Evolutionary conservation across 2,113 vertebrate genomes (phyloP), one percentile per base, ranked within the genome.

Genomic region (Cryptotis parvus): DNA sequence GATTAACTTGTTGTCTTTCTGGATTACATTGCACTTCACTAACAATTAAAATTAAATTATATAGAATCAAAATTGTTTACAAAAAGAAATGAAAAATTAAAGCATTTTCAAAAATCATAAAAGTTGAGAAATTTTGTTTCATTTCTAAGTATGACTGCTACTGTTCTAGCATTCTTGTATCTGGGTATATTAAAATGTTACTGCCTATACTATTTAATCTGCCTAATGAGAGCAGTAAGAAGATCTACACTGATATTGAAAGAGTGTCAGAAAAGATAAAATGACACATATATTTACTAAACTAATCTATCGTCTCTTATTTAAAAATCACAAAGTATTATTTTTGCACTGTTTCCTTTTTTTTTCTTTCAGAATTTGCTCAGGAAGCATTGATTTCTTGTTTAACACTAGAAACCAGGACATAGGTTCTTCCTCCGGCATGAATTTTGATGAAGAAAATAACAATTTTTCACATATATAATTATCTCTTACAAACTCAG

Each of bases 401-500:
- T 93, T 88, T 84, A 86, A 80, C 89, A 14, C 35, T 88, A 49
- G 10, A 14, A 45, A 49, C 45, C 45, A 22, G 4, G 6, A 37
- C 41, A 65, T 65, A 39, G 15, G 37, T 90, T 43, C 22, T 87
- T 91, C 79, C 49, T 76, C 45, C n/a, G 84, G 26, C 26, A 58
- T 70, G 24, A 7, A 22, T 92, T 84, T 84, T 43, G 55, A 65
- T 89, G 91, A 73, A 68, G 92, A 73, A 77, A 26, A 90, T 26
- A 33, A 87, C 86, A 89, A 76, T 27, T 83, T 94, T 77, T 10
- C 31, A 82, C 83, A 81, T 81, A 26, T 87, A 39, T 43, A 83
- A 49, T 73, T 89, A 87, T 45, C 91, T 61, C 31, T 49, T 85
- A 43, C 8, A 68, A 45, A 61, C 33, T 76, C 37, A 58, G 18